Percentiles rank a stretch among this genome's conserved stretches.
Conservation (phyloP, 2,113 vertebrate species). For the Protomyctophum bolini region DNA sequence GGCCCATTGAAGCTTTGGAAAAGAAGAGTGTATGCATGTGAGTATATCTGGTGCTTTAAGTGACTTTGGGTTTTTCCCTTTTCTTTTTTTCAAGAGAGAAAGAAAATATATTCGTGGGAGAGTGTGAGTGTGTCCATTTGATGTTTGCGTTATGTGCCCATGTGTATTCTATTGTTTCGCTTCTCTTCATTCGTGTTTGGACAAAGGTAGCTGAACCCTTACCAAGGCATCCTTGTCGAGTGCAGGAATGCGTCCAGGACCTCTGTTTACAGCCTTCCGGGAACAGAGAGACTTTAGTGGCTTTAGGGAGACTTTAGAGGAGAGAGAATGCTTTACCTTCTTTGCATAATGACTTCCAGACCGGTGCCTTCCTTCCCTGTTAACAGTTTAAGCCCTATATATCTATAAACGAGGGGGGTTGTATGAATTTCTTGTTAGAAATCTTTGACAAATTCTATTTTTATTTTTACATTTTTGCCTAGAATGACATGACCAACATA, state of each 20-base stretch:
- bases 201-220: slow-evolving; percentile 6
- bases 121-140: slow-evolving; percentile 14
- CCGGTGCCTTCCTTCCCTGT: slow-evolving; percentile 30
- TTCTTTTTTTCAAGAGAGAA: too few relatives aligned
- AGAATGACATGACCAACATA: too few relatives aligned
- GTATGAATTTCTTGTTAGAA: too few relatives aligned
- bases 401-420: too few relatives aligned
- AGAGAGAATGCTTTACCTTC: slow-evolving; percentile 18
- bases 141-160: neutral
- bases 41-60: neutral
- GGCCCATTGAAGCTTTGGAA: neutral
- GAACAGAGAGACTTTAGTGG: slow-evolving; percentile 37
- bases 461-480: too few relatives aligned
- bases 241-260: slow-evolving; percentile 49
- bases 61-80: neutral
- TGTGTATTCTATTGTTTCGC: too few relatives aligned
- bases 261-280: slow-evolving; percentile 38
- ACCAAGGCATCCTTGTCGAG: slow-evolving; percentile 41
- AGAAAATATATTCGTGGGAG: neutral
- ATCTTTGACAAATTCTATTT: too few relatives aligned
- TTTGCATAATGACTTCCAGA: slow-evolving; percentile 70
- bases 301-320: slow-evolving; percentile 38
- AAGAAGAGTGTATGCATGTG: slow-evolving; percentile 1
- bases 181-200: slow-evolving; percentile 6
- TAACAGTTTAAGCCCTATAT: neutral